Percentiles rank a stretch among this genome's conserved stretches.
Conservation (phyloP, 2,888 invertebrate species). For the Meliscaeva auricollis region DNA sequence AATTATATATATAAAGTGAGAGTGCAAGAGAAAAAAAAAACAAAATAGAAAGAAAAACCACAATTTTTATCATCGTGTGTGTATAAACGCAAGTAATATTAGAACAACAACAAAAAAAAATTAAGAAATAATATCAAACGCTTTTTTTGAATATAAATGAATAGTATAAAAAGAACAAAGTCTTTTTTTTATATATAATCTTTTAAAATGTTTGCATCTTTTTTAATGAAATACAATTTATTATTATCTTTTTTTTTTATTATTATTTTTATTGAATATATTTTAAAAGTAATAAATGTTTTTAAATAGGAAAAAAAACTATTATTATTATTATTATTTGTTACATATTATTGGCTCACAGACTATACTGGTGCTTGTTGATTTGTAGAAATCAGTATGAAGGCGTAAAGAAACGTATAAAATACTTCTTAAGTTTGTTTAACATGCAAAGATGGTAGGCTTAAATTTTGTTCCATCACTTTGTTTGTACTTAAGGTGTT, state of each 20-base stretch:
- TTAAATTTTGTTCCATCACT: no score
- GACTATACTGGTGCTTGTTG: neutral
- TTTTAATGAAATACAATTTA: slow-evolving; percentile 58
- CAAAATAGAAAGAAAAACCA: slow-evolving; percentile 54
- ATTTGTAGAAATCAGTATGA: slow-evolving; percentile 2
- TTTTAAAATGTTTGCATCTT: slow-evolving; percentile 49
- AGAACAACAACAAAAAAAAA: slow-evolving; percentile 54
- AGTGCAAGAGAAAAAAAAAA: slow-evolving; percentile 60
- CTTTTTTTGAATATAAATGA: slow-evolving; percentile 70
- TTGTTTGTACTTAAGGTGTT: no score
- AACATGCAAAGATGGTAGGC: no score
- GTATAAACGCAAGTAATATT: slow-evolving; percentile 69
- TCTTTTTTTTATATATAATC: slow-evolving; percentile 63
- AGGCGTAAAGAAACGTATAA: no score
- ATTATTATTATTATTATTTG: slow-evolving; percentile 12
- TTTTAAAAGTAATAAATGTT: slow-evolving; percentile 64
- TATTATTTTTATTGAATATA: slow-evolving; percentile 60
- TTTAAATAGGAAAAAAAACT: slow-evolving; percentile 57
- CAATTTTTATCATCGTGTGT: slow-evolving; percentile 72
- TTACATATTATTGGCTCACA: neutral
- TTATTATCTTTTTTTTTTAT: slow-evolving; percentile 50
- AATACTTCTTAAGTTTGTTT: no score
- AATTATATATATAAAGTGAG: slow-evolving; percentile 69
- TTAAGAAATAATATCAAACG: slow-evolving; percentile 66
- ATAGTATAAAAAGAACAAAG: slow-evolving; percentile 53